Conservation (phyloP, 2,888 invertebrate genomes). For the Therioaphis trifolii region DNA sequence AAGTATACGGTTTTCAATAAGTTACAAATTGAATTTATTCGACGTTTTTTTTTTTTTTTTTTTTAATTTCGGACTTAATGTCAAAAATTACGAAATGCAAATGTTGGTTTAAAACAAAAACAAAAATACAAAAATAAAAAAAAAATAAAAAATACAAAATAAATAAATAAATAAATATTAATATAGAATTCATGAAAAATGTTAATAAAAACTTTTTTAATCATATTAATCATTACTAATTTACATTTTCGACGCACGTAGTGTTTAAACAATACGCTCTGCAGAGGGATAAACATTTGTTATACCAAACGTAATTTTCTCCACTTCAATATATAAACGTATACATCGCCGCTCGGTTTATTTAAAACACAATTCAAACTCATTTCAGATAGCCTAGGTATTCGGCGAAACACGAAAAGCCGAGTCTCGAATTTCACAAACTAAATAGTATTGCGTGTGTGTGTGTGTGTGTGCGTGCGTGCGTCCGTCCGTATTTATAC, state of each 20-base stretch:
- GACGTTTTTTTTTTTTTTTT: no score
- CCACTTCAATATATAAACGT: no score
- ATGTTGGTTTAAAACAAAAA: not conserved
- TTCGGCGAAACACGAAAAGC: not conserved
- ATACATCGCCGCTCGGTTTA: not conserved
- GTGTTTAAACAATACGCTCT: not conserved
- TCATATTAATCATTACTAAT: constrained; percentile 24
- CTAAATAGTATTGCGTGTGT: no score
- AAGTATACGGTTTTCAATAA: constrained; percentile 20
- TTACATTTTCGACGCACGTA: constrained; percentile 4
- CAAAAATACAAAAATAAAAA: no score
- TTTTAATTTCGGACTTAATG: not conserved
- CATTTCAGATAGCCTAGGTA: not conserved
- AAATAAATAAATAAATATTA: no score
- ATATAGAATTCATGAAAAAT: constrained; percentile 3
- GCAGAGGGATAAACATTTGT: not conserved
- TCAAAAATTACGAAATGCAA: not conserved
- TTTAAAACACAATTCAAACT: constrained; percentile 2
- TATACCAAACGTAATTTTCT: not conserved
- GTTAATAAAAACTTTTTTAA: constrained; percentile 41
- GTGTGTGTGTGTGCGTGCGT: no score
- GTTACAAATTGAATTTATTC: constrained; percentile 20
- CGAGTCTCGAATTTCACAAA: no score
- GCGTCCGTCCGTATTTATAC: no score
- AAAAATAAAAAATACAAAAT: no score